These are phyloP conservation scores for Acipenser ruthenus DNA, from an alignment of 2,797 vertebrate genomes.

Conservation along the genomic window DNA sequence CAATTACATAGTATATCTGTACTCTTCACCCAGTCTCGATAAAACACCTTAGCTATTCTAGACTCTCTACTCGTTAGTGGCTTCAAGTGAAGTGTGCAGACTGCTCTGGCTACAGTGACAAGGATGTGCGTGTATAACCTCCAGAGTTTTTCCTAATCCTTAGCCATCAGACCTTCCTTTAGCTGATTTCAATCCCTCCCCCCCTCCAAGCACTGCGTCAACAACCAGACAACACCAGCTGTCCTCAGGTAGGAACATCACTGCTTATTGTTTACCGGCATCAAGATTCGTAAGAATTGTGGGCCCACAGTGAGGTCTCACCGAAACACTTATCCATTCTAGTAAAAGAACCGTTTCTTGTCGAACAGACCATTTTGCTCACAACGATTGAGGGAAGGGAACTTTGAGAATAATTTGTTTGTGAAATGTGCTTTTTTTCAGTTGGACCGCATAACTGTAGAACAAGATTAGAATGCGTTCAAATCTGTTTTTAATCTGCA, in stretches of 20 bases:
- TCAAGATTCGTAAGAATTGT: background rate
- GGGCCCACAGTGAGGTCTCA: too few relatives aligned
- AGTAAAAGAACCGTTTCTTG: too few relatives aligned
- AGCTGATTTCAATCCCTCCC: slow-evolving; percentile 23
- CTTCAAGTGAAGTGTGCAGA: slow-evolving; percentile 29
- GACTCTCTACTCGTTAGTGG: slow-evolving; percentile 22
- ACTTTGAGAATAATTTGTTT: too few relatives aligned
- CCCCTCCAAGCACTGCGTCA: background rate
- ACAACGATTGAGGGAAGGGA: too few relatives aligned
- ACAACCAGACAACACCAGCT: slow-evolving; percentile 7
- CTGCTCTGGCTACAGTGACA: slow-evolving; percentile 13
- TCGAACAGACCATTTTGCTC: too few relatives aligned
- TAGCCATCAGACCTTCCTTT: slow-evolving; percentile 26
- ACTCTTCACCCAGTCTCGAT: slow-evolving; percentile 3
- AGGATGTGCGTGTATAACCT: slow-evolving; percentile 16
- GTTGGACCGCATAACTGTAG: too few relatives aligned
- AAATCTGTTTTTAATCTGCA: too few relatives aligned
- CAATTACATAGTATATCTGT: too few relatives aligned
- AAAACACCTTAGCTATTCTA: slow-evolving; percentile 18
- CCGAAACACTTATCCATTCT: too few relatives aligned
- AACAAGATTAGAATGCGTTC: too few relatives aligned
- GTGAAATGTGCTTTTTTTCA: too few relatives aligned
- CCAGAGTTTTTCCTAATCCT: slow-evolving; percentile 47
- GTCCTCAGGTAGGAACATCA: background rate
- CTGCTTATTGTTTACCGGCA: background rate